Evolutionary conservation across 2,113 vertebrate genomes (phyloP).

Genomic region (Oxygymnocypris stewartii): DNA sequence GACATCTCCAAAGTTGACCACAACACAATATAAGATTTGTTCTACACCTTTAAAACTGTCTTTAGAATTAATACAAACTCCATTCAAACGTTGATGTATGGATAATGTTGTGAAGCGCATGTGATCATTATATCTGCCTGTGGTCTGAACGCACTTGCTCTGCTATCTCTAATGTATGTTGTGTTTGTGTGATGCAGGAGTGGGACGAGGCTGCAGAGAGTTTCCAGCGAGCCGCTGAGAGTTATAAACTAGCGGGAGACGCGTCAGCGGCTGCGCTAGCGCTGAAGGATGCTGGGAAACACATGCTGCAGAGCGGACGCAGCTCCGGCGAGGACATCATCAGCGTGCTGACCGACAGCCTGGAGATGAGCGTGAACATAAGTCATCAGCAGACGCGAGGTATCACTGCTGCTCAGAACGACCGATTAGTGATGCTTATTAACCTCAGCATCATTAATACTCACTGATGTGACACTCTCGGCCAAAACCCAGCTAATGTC

Average conservation of each 20-base stretch:
- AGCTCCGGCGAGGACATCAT: slow-evolving; percentile 67
- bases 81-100: background rate
- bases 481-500: too few relatives aligned
- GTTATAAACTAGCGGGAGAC: slow-evolving; percentile 61
- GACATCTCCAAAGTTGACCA: too few relatives aligned
- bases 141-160: background rate
- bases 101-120: too few relatives aligned
- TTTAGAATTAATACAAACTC: background rate
- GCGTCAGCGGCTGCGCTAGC: slow-evolving; percentile 69
- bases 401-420: slow-evolving; percentile 48
- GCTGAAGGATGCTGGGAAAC: slow-evolving; percentile 73
- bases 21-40: too few relatives aligned
- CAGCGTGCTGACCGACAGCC: slow-evolving; percentile 70
- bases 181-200: slow-evolving; percentile 56
- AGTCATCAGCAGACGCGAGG: slow-evolving; percentile 67
- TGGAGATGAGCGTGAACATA: slow-evolving; percentile 67
- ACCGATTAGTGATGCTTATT: background rate
- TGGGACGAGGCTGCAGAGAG: slow-evolving; percentile 64
- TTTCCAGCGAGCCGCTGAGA: slow-evolving; percentile 70
- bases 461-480: too few relatives aligned
- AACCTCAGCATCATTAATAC: too few relatives aligned
- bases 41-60: too few relatives aligned
- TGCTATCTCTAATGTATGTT: background rate
- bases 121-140: too few relatives aligned
- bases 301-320: slow-evolving; percentile 77